These are phyloP conservation scores for Sialis lutaria DNA, from an alignment of 2,888 invertebrate species.

Conservation along the genomic window DNA sequence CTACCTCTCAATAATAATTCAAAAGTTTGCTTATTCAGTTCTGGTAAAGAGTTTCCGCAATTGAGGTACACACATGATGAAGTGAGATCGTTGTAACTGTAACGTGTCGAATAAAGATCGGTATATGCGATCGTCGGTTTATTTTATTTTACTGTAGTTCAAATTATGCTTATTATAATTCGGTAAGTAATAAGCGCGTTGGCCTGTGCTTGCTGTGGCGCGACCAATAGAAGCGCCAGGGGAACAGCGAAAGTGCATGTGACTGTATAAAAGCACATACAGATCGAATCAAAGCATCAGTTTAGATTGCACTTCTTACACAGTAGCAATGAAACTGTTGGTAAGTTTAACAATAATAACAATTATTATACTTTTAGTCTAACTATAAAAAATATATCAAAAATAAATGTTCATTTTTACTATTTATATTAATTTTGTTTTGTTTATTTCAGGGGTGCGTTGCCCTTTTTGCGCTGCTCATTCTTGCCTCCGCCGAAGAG, in stretches of 20 bases:
- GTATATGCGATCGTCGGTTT: no score
- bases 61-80: slow-evolving; percentile 24
- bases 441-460: slow-evolving; percentile 19
- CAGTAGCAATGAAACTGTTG: slow-evolving; percentile 23
- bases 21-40: no score
- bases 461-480: slow-evolving; percentile 22
- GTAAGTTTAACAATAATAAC: slow-evolving; percentile 16
- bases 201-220: slow-evolving; percentile 11
- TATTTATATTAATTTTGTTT: no score
- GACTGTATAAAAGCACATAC: slow-evolving; percentile 20
- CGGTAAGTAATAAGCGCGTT: no score
- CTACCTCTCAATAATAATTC: no score
- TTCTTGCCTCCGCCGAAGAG: slow-evolving; percentile 23
- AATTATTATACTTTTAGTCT: no score
- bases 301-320: slow-evolving; percentile 9
- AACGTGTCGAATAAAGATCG: no score
- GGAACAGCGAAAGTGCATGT: slow-evolving; percentile 19
- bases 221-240: slow-evolving; percentile 12
- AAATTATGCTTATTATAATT: no score
- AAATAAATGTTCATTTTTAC: no score
- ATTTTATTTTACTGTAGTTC: no score
- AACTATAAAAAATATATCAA: no score
- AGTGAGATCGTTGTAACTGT: slow-evolving; percentile 32
- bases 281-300: slow-evolving; percentile 1
- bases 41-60: no score